Conservation (phyloP, 2,113 vertebrate species). For the Microtus richardsoni region DNA sequence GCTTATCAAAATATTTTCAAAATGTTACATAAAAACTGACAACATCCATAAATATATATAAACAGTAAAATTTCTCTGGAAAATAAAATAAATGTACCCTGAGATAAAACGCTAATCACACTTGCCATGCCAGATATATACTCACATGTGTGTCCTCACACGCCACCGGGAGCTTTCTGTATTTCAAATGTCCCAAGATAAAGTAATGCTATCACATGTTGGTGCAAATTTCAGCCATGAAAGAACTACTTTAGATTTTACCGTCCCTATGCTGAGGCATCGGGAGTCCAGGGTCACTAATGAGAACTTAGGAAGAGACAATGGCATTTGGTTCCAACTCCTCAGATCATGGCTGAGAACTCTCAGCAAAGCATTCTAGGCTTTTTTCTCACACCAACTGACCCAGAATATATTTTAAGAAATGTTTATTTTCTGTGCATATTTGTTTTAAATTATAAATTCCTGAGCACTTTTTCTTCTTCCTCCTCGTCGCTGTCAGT, state of each 20-base stretch:
- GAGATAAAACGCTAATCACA: conserved; percentile 67
- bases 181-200: conserved; percentile 69
- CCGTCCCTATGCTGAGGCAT: conserved; percentile 62
- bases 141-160: conserved; percentile 24
- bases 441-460: conserved; percentile 85
- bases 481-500: conserved; percentile 87
- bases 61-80: conserved; percentile 71
- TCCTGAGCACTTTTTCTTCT: conserved; percentile 86
- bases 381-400: conserved; percentile 76
- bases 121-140: conserved; percentile 40
- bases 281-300: conserved; percentile 62
- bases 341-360: conserved; percentile 75
- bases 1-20: conserved; percentile 73
- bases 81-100: conserved; percentile 65
- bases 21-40: conserved; percentile 71
- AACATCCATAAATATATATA: conserved; percentile 68
- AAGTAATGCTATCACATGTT: conserved; percentile 53
- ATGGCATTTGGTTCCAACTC: conserved; percentile 45
- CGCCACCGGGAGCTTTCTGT: conserved; percentile 1
- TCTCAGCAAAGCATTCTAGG: conserved; percentile 41
- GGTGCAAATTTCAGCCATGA: conserved; percentile 68
- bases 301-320: conserved; percentile 57
- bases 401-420: conserved; percentile 81
- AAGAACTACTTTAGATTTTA: conserved; percentile 74
- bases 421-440: conserved; percentile 83